Percentiles rank a stretch among this genome's conserved stretches.
Conservation (phyloP, 2,888 invertebrate species). For the Callosobruchus maculatus region DNA sequence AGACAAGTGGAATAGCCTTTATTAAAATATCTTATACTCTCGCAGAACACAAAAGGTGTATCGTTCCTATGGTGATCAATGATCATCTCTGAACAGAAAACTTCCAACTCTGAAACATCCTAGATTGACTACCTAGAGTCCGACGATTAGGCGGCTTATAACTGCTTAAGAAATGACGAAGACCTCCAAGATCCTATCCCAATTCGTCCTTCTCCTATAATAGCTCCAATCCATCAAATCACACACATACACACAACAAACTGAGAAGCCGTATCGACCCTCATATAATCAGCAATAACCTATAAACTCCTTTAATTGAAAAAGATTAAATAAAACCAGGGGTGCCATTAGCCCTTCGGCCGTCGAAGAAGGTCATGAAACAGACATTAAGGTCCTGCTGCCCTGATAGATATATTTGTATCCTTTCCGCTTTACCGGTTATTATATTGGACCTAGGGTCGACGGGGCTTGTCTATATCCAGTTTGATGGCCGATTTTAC, state of each 20-base stretch:
- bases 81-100: too few species aligned
- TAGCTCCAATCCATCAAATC: neutral
- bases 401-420: neutral
- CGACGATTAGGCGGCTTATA: too few species aligned
- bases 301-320: neutral
- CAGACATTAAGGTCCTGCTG: neutral
- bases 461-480: slow-evolving; percentile 26
- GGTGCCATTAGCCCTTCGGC: neutral
- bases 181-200: neutral
- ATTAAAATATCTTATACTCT: too few species aligned
- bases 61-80: too few species aligned
- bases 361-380: neutral
- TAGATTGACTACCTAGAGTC: too few species aligned
- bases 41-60: too few species aligned
- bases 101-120: too few species aligned
- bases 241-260: neutral
- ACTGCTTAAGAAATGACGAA: too few species aligned
- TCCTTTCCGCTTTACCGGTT: neutral
- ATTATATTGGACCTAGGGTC: neutral
- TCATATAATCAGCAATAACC: neutral
- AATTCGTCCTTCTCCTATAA: neutral
- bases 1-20: too few species aligned
- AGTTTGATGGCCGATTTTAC: slow-evolving; percentile 42
- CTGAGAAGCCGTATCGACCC: neutral
- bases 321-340: neutral